Evolutionary conservation across 2,113 vertebrate species (phyloP), one percentile per base, ranked within the genome.

Genomic region (Bettongia penicillata): DNA sequence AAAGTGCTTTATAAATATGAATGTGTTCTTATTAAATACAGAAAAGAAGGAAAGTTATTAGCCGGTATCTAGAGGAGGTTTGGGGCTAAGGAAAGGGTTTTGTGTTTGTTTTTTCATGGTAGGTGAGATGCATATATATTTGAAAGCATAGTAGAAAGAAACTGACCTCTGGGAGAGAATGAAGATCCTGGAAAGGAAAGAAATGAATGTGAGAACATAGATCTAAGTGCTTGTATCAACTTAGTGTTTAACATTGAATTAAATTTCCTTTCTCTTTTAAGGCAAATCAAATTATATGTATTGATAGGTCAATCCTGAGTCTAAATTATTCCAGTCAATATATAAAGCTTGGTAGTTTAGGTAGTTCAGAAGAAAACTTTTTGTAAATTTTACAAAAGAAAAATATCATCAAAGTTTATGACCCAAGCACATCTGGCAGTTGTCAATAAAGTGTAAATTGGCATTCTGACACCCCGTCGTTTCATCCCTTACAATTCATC

Each of bases 161-260:
- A 43, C 19, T 23, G 37, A 94, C 19, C 43, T 0, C 16, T 89
- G 4, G 31, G 3, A 89, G 28, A 50, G 24, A 14, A 11, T 43
- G 31, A 92, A 91, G 61, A 57, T 51, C 1, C 16, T 50, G 2
- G 84, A 68, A 90, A 90, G 55, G 23, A 3, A 47, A 52, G 26
- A 3, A 47, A 5, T 7, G 3, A 16, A 50, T 84, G 37, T 48
- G 52, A 48, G 12, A 90, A 53, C 8, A 61, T 68, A 48, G 8
- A 25, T 0, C 0, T 51, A 11, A 12, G 93, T 0, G 0, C 48
- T 10, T 12, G 93, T 49, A 6, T 57, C 61, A 92, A 26, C 61
- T 37, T 53, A 9, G n/a, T 8, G 8, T 7, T 51, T 50, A n/a
- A 11, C 49, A 90, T 25, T 47, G 0, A 8, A 14, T 0, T 43